These are phyloP conservation scores for Orchesellides sinensis DNA, from an alignment of 2,888 invertebrate species.

Conservation along the genomic window DNA sequence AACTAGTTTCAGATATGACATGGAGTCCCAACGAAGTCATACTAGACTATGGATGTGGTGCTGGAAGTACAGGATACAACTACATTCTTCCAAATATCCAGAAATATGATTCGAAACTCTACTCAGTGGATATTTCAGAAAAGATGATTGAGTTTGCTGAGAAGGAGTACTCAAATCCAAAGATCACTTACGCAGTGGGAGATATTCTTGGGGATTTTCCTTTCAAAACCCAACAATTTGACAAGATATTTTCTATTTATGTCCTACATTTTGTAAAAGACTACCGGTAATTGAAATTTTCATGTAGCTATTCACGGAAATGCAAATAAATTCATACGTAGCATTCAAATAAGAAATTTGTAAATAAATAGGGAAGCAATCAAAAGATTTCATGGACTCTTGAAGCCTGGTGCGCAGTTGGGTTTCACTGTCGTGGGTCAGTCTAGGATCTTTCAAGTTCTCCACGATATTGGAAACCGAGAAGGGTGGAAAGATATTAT, in stretches of 20 bases:
- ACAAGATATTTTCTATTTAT: constrained; percentile 68
- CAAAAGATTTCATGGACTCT: constrained; percentile 39
- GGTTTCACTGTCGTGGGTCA: constrained; percentile 60
- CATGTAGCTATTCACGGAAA: no score
- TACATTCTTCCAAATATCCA: constrained; percentile 58
- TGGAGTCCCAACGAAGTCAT: constrained; percentile 56
- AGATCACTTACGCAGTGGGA: constrained; percentile 56
- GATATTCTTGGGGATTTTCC: constrained; percentile 65
- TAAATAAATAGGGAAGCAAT: constrained; percentile 45
- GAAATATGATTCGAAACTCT: constrained; percentile 52
- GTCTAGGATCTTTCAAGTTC: constrained; percentile 30
- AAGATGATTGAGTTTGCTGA: constrained; percentile 65
- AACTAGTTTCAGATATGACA: constrained; percentile 50
- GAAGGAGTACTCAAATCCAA: constrained; percentile 59
- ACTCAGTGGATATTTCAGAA: constrained; percentile 63
- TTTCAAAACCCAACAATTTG: constrained; percentile 53
- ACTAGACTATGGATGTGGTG: constrained; percentile 69
- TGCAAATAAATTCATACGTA: not conserved
- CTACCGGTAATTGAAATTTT: constrained; percentile 56
- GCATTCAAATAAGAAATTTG: not conserved
- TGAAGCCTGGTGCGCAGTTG: constrained; percentile 55
- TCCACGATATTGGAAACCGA: constrained; percentile 34
- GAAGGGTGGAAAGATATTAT: constrained; percentile 47
- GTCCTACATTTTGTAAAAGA: constrained; percentile 70
- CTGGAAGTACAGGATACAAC: constrained; percentile 62